A percentile compares a stretch with the other conserved stretches of the same genome.
Evolutionary conservation across 2,888 invertebrate species (phyloP).

Genomic region (Minunthozetes semirufus): DNA sequence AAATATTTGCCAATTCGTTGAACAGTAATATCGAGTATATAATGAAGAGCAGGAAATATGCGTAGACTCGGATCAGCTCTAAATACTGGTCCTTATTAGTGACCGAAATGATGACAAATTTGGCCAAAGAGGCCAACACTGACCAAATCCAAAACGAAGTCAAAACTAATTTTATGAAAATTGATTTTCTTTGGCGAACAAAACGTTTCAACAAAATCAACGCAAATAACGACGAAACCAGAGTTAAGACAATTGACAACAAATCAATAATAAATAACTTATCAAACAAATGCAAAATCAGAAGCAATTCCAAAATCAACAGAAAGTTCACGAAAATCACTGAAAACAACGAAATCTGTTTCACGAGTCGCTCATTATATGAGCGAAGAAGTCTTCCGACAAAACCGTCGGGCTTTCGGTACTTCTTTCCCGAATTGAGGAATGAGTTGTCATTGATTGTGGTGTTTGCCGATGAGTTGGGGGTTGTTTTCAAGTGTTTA

Average conservation of each 20-base stretch:
- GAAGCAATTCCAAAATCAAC: background rate
- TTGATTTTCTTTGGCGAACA: background rate
- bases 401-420: background rate
- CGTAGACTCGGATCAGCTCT: background rate
- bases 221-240: background rate
- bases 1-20: constrained; percentile 7
- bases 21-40: constrained; percentile 6
- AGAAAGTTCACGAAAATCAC: background rate
- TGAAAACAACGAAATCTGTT: background rate
- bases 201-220: background rate
- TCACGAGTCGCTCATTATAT: background rate
- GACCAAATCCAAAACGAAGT: constrained; percentile 14
- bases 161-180: background rate
- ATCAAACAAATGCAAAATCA: background rate
- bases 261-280: constrained; percentile 1
- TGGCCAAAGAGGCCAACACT: background rate
- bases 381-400: background rate
- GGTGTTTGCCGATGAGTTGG: background rate
- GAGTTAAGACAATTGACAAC: background rate
- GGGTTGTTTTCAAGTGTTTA: background rate
- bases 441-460: background rate
- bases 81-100: background rate
- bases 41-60: background rate
- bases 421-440: background rate
- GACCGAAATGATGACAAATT: background rate